These are phyloP conservation scores for Sphecodes monilicornis DNA, from an alignment of 2,888 invertebrate species.

Conservation along the genomic window DNA sequence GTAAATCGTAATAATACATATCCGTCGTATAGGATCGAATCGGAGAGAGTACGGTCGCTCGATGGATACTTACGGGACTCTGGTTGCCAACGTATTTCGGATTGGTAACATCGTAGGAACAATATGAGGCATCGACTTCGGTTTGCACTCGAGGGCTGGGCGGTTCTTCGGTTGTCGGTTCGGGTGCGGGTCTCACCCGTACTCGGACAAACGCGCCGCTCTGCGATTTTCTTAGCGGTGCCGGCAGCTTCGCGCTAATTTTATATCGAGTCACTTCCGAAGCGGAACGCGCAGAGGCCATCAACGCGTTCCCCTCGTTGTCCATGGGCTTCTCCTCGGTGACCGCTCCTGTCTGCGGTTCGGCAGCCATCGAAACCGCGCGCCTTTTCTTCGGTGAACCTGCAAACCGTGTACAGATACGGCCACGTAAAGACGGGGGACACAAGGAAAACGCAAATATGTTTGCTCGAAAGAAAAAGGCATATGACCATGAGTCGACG, in stretches of 20 bases:
- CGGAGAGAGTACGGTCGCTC: not conserved
- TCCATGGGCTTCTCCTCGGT: constrained; percentile 85
- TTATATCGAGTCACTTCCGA: constrained; percentile 81
- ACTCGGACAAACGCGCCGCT: constrained; percentile 89
- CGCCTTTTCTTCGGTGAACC: constrained; percentile 85
- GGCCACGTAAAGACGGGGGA: no score
- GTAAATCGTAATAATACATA: no score
- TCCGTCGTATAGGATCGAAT: no score
- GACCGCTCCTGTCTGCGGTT: constrained; percentile 78
- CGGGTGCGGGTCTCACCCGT: constrained; percentile 87
- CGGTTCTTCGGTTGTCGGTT: constrained; percentile 85
- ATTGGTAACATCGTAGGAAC: constrained; percentile 82
- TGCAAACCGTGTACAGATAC: constrained; percentile 45
- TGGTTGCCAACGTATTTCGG: constrained; percentile 82
- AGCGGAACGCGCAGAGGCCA: constrained; percentile 86
- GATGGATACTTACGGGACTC: constrained; percentile 77
- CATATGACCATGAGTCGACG: constrained; percentile 76
- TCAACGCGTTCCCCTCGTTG: constrained; percentile 88
- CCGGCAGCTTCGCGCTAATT: constrained; percentile 39
- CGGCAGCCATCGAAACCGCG: constrained; percentile 85
- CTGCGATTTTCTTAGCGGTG: constrained; percentile 79
- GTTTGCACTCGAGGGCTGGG: constrained; percentile 87
- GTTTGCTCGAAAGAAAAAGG: not conserved
- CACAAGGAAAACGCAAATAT: not conserved
- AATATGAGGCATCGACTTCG: constrained; percentile 87